phyloP scores from a whole-genome alignment of 2,888 invertebrate species.

The Drosophila maculinotata region DNA sequence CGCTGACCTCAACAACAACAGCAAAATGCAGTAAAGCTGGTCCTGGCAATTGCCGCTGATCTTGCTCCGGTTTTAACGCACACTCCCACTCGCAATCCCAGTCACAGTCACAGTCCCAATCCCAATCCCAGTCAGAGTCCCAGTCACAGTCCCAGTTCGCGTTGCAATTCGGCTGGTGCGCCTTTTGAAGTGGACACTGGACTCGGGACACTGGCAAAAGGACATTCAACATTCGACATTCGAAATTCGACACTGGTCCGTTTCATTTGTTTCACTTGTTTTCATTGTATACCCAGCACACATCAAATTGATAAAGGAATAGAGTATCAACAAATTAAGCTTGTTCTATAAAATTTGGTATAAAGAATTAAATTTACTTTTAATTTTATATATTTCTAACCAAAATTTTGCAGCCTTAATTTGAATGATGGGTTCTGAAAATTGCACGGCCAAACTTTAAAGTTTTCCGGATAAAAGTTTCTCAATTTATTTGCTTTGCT shows the following conservation, averaged over 20 bases:
- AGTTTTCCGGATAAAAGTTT: not conserved
- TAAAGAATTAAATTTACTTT: too few relatives aligned
- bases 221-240: too few relatives aligned
- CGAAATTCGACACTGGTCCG: conserved; percentile 17
- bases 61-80: conserved; percentile 43
- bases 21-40: conserved; percentile 32
- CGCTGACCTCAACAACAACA: conserved; percentile 52
- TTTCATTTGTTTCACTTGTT: conserved; percentile 3
- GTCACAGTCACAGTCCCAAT: conserved; percentile 2
- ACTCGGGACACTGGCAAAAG: conserved; percentile 8
- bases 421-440: too few relatives aligned
- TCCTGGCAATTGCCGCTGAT: conserved; percentile 45
- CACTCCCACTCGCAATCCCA: conserved; percentile 3
- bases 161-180: not conserved
- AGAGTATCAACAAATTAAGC: not conserved
- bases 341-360: too few relatives aligned
- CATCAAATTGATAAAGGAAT: not conserved
- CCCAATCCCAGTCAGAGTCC: not conserved
- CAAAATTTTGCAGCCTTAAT: too few relatives aligned
- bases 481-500: not conserved
- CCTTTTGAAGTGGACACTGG: not conserved
- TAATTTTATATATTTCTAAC: too few relatives aligned
- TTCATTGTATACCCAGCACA: conserved; percentile 4
- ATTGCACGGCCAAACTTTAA: too few relatives aligned
- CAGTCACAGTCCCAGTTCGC: conserved; percentile 6